Evolutionary conservation across 1,140 invertebrate genomes (phyloP).

Genomic region (Macrocentrus cingulum): DNA sequence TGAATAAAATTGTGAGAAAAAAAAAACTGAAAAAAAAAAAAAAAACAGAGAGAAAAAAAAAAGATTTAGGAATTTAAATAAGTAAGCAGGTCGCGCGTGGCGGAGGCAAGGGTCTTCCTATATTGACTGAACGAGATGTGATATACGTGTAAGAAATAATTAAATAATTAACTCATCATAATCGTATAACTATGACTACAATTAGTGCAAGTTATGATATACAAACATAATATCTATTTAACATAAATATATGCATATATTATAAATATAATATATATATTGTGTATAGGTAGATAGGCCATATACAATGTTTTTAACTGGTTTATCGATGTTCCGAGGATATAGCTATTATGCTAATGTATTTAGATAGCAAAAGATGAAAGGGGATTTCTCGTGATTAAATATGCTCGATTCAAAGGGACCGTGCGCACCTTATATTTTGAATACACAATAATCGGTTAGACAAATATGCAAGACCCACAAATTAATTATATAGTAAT

Average conservation of each 20-base stretch:
- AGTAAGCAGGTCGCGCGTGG: constrained; percentile 39
- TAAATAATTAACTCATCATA: constrained; percentile 49
- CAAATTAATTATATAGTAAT: background rate
- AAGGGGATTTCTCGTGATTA: constrained; percentile 39
- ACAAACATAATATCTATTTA: constrained; percentile 48
- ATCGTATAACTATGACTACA: constrained; percentile 35
- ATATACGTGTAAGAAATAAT: constrained; percentile 57
- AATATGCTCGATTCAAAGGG: constrained; percentile 33
- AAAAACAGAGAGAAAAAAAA: constrained; percentile 19
- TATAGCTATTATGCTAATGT: constrained; percentile 38
- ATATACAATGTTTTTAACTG: constrained; percentile 57
- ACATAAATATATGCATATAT: constrained; percentile 28
- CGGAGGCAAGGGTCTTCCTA: constrained; percentile 59
- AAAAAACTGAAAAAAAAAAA: constrained; percentile 17
- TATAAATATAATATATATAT: constrained; percentile 40
- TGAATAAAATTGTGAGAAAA: too few relatives aligned
- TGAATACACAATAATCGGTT: constrained; percentile 14
- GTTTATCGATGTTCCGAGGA: constrained; percentile 55
- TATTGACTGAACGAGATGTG: constrained; percentile 61
- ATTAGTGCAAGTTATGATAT: constrained; percentile 46
- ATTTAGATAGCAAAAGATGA: constrained; percentile 36
- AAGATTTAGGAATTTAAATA: constrained; percentile 25
- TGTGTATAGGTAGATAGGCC: constrained; percentile 54
- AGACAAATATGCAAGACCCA: background rate
- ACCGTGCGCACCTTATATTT: constrained; percentile 24